Conservation (phyloP, 1,140 invertebrate genomes). For the Cherax quadricarinatus region DNA sequence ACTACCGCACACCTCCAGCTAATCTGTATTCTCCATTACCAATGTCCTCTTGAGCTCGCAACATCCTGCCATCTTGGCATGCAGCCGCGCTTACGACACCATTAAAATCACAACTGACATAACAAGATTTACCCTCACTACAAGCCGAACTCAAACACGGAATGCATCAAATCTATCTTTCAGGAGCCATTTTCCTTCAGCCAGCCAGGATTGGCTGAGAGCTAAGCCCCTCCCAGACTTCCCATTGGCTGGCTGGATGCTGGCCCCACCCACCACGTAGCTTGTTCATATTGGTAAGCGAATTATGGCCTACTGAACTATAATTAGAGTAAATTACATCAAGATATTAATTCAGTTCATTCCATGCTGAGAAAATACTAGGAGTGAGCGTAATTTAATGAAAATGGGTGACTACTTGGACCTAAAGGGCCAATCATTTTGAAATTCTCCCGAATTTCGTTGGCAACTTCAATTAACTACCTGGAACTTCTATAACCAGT, state of each 20-base stretch:
- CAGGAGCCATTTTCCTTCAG: constrained; percentile 67
- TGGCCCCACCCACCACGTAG: constrained; percentile 53
- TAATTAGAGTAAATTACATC: constrained; percentile 73
- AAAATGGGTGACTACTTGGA: constrained; percentile 71
- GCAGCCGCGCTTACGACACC: constrained; percentile 69
- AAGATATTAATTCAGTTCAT: constrained; percentile 72
- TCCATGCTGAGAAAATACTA: constrained; percentile 71
- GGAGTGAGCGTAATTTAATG: constrained; percentile 69
- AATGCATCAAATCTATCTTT: constrained; percentile 72
- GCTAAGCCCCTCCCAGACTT: constrained; percentile 49
- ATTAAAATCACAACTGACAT: constrained; percentile 73
- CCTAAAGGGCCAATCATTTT: constrained; percentile 61
- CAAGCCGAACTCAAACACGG: constrained; percentile 71
- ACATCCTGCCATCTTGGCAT: constrained; percentile 69
- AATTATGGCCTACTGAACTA: constrained; percentile 69
- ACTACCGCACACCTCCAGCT: constrained; percentile 66
- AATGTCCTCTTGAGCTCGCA: constrained; percentile 67
- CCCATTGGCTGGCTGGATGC: constrained; percentile 48
- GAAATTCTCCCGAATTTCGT: constrained; percentile 55
- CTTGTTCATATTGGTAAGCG: constrained; percentile 69
- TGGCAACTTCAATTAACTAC: constrained; percentile 62
- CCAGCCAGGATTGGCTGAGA: constrained; percentile 60
- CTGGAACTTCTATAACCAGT: constrained; percentile 58
- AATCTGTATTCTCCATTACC: constrained; percentile 71
- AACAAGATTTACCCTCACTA: constrained; percentile 73